Percentiles rank a stretch among this genome's conserved stretches.
These are phyloP conservation scores for Urophycis tenuis DNA, from an alignment of 2,797 vertebrate species.

Conservation along the genomic window DNA sequence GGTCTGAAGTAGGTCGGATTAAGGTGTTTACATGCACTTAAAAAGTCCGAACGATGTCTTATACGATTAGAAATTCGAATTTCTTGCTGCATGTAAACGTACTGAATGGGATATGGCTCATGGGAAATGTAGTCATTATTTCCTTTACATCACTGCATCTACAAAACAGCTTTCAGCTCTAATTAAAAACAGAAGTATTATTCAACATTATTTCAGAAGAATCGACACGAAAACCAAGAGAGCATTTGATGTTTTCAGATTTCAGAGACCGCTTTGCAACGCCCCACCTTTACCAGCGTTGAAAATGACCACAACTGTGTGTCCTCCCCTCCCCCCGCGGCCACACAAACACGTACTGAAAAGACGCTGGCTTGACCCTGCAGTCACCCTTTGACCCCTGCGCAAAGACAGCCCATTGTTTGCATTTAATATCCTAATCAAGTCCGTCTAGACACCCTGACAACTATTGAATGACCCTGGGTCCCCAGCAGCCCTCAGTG, in stretches of 20 bases:
- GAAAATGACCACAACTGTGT: conserved; percentile 56
- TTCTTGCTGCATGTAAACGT: too few species aligned
- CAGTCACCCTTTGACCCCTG: conserved; percentile 63
- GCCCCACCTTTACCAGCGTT: conserved; percentile 26
- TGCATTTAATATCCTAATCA: conserved; percentile 84
- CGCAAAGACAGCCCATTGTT: conserved; percentile 78
- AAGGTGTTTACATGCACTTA: too few species aligned
- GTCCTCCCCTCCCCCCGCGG: neutral
- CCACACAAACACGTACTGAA: conserved; percentile 47
- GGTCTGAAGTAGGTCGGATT: too few species aligned
- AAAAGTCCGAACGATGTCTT: too few species aligned
- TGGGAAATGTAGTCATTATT: neutral
- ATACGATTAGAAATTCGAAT: too few species aligned
- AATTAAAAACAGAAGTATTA: neutral
- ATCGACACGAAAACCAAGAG: neutral
- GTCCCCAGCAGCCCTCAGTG: conserved; percentile 25
- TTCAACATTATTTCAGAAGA: neutral
- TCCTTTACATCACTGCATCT: neutral
- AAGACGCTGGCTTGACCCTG: conserved; percentile 61
- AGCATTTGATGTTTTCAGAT: neutral
- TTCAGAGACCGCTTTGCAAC: neutral
- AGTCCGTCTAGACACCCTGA: conserved; percentile 85
- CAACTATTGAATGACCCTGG: conserved; percentile 61
- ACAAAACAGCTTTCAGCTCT: neutral
- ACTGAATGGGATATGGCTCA: too few species aligned